Evolutionary conservation across 2,113 vertebrate species (phyloP).

Genomic region (Pseudopodoces humilis): DNA sequence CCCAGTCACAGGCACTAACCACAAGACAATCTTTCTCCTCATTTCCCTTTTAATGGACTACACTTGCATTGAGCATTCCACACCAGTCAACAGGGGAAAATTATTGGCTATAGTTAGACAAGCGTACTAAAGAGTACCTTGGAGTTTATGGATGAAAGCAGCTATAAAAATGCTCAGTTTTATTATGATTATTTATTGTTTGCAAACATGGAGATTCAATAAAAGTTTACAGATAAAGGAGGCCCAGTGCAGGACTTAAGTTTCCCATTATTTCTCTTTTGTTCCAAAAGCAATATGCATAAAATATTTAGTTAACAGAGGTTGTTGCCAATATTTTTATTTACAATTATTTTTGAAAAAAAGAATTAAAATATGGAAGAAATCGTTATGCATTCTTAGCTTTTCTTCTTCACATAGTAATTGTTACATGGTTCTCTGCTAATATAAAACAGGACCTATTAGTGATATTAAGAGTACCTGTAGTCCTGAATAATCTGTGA

Average conservation of each 20-base stretch:
- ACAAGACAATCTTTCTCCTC: slow-evolving; percentile 24
- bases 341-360: background rate
- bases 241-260: background rate
- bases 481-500: background rate
- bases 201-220: slow-evolving; percentile 26
- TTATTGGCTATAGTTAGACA: slow-evolving; percentile 22
- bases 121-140: background rate
- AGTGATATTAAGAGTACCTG: background rate
- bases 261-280: slow-evolving; percentile 14
- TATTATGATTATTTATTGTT: slow-evolving; percentile 65
- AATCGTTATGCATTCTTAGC: background rate
- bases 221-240: slow-evolving; percentile 32
- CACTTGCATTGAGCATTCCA: slow-evolving; percentile 42
- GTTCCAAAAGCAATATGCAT: background rate
- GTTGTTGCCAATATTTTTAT: background rate
- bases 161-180: slow-evolving; percentile 42
- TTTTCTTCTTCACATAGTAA: background rate
- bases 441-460: background rate
- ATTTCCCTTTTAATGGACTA: slow-evolving; percentile 57
- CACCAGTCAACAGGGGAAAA: slow-evolving; percentile 19
- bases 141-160: slow-evolving; percentile 44
- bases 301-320: background rate
- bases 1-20: slow-evolving; percentile 14
- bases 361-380: background rate
- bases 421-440: background rate